Conservation (phyloP, 64 coral and sea anemone genomes). For the Dendronephthya gigantea region DNA sequence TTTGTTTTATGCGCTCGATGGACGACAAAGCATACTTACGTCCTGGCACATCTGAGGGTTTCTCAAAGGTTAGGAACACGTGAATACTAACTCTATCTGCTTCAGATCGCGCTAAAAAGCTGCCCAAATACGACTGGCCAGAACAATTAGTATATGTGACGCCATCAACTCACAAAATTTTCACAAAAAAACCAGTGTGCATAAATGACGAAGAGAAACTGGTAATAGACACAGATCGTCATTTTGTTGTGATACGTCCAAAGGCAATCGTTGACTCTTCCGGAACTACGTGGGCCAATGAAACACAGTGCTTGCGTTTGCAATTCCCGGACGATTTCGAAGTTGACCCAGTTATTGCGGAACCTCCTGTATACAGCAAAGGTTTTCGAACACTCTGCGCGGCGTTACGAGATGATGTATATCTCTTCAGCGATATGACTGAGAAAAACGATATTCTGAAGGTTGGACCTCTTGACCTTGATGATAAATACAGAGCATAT, state of each 20-base stretch:
- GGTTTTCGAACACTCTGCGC: too few species aligned
- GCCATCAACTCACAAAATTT: neutral
- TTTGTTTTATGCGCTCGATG: slow-evolving; percentile 19
- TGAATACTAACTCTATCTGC: neutral
- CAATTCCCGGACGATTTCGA: slow-evolving; percentile 19
- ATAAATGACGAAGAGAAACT: neutral
- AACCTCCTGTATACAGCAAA: too few species aligned
- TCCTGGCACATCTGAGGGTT: slow-evolving; percentile 23
- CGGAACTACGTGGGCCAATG: slow-evolving; percentile 28
- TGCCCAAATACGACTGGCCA: neutral
- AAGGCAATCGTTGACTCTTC: slow-evolving; percentile 29
- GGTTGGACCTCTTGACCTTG: too few species aligned
- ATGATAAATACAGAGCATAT: too few species aligned
- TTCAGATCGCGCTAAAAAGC: neutral
- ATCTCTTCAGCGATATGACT: too few species aligned
- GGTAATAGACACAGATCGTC: slow-evolving; percentile 4
- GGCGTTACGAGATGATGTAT: too few species aligned
- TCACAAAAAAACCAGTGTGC: neutral
- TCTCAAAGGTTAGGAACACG: neutral
- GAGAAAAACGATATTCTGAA: too few species aligned
- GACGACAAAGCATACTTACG: slow-evolving; percentile 44
- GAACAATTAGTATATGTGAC: neutral
- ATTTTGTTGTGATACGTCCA: slow-evolving; percentile 42
- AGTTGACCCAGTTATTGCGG: neutral
- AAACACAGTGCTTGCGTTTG: neutral